These are phyloP conservation scores for Thaumetopoea pityocampa DNA, from an alignment of 1,140 invertebrate species.

Conservation along the genomic window DNA sequence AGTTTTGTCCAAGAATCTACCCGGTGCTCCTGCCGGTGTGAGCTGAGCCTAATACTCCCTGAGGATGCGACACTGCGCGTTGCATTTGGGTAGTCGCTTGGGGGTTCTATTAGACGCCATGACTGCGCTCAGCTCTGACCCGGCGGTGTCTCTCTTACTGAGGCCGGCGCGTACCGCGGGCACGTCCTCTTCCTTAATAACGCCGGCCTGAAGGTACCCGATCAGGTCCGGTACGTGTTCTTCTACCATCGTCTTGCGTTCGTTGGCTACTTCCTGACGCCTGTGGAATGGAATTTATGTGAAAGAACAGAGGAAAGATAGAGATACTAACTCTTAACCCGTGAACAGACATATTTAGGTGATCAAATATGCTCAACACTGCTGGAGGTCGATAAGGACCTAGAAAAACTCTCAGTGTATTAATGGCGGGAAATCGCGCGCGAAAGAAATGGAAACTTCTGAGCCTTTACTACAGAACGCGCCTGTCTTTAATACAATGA, in stretches of 20 bases:
- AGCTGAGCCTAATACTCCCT: constrained; percentile 34
- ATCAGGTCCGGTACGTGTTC: constrained; percentile 42
- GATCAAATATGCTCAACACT: too few species aligned
- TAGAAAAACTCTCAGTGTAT: too few species aligned
- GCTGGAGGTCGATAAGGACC: too few species aligned
- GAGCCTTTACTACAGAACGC: too few species aligned
- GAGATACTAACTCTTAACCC: neutral
- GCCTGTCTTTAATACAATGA: too few species aligned
- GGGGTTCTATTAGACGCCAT: constrained; percentile 15
- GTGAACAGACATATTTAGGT: too few species aligned
- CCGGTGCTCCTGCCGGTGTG: neutral
- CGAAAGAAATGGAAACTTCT: too few species aligned
- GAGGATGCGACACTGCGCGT: constrained; percentile 39
- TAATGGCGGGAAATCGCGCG: too few species aligned
- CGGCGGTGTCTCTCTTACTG: neutral
- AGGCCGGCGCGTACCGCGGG: constrained; percentile 12
- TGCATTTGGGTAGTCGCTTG: constrained; percentile 39
- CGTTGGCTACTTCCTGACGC: constrained; percentile 39
- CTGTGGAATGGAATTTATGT: constrained; percentile 21
- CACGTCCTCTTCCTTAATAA: constrained; percentile 27
- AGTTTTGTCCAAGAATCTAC: too few species aligned
- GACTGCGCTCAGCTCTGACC: constrained; percentile 15
- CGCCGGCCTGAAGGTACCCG: constrained; percentile 47
- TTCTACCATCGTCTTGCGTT: constrained; percentile 41
- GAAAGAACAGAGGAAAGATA: neutral